A percentile compares a stretch with the other conserved stretches of the same genome.
These are phyloP conservation scores for Penaeus japonicus DNA, from an alignment of 1,140 invertebrate species.

Conservation along the genomic window DNA sequence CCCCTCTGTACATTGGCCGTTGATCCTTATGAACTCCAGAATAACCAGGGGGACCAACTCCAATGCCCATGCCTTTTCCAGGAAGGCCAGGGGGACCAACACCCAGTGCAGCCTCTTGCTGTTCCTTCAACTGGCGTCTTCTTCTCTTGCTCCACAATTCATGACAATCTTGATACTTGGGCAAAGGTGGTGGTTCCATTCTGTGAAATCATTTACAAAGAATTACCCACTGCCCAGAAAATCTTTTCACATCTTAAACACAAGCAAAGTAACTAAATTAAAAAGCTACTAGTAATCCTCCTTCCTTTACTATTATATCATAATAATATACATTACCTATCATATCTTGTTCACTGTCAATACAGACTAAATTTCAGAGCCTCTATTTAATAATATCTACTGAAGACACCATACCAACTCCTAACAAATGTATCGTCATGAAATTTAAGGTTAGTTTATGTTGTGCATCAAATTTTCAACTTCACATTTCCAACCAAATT, in stretches of 20 bases:
- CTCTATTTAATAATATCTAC: no score
- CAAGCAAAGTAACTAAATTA: background rate
- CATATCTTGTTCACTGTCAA: no score
- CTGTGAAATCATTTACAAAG: slow-evolving; percentile 24
- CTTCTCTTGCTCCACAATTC: slow-evolving; percentile 98
- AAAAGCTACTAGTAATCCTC: no score
- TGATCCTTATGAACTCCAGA: slow-evolving; percentile 46
- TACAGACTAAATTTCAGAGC: no score
- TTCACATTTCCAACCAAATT: background rate
- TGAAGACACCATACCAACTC: no score
- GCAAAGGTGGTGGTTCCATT: slow-evolving; percentile 78
- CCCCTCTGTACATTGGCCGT: slow-evolving; percentile 28
- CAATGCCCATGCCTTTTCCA: slow-evolving; percentile 63
- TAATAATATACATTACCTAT: no score
- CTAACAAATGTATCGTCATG: no score
- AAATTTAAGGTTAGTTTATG: background rate
- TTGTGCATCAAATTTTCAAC: background rate
- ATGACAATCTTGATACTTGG: slow-evolving; percentile 98
- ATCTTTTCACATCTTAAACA: background rate
- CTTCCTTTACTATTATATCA: background rate
- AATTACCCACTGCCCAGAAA: background rate
- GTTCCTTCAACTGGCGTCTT: slow-evolving; percentile 79
- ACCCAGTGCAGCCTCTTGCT: slow-evolving; percentile 71
- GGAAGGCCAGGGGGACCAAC: slow-evolving; percentile 53
- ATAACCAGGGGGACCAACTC: slow-evolving; percentile 33